A percentile compares a stretch with the other conserved stretches of the same genome.
Evolutionary conservation across 2,888 invertebrate species (phyloP).

Genomic region (Magallana nippona): DNA sequence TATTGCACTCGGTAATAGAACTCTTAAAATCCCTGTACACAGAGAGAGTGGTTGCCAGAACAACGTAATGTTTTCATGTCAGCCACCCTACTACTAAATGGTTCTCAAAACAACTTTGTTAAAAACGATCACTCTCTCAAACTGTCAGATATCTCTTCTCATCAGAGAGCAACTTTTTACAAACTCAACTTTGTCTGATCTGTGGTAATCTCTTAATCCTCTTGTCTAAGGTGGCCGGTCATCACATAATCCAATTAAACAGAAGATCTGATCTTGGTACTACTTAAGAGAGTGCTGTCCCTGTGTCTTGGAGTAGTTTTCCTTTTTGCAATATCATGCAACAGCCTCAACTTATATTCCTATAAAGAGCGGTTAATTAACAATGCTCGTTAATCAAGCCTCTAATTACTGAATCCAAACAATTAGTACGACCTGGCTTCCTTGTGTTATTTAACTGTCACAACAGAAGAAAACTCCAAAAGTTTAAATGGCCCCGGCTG

Average conservation of each 20-base stretch:
- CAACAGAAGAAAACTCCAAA: neutral
- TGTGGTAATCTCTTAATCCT: too few relatives aligned
- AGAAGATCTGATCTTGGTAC: neutral
- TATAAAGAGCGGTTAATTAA: neutral
- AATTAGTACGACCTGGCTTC: constrained; percentile 1
- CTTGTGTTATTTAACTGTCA: neutral
- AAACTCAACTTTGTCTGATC: too few relatives aligned
- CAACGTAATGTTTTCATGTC: too few relatives aligned
- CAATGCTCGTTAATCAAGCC: neutral
- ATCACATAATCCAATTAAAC: constrained; percentile 15
- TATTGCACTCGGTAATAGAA: neutral
- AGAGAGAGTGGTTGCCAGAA: too few relatives aligned
- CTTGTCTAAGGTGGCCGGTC: neutral
- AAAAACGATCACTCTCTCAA: too few relatives aligned
- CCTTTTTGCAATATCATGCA: constrained; percentile 23
- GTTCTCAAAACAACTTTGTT: too few relatives aligned
- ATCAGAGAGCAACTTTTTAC: too few relatives aligned
- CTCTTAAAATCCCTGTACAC: too few relatives aligned
- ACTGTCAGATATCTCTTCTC: too few relatives aligned
- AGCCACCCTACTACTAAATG: too few relatives aligned
- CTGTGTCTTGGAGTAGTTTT: neutral
- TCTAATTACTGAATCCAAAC: constrained; percentile 5
- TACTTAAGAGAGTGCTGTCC: neutral
- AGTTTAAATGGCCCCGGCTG: constrained; percentile 3
- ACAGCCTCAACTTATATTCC: neutral